phyloP scores from a whole-genome alignment of 2,113 vertebrate genomes.

The Alligator sinensis region DNA sequence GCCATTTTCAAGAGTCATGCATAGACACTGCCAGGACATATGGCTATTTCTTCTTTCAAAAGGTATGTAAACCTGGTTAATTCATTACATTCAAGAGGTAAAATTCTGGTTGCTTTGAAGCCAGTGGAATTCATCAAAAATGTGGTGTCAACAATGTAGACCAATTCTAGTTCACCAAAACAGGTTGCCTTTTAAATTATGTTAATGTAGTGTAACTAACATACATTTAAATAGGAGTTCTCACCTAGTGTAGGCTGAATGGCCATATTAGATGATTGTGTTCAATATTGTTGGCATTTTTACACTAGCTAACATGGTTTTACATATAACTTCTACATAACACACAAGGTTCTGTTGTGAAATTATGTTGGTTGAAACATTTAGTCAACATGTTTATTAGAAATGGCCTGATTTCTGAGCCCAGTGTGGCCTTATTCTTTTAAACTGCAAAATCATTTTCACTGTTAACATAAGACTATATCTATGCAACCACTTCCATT shows the following conservation, averaged over 20 bases:
- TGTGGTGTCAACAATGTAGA: neutral
- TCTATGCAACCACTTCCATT: too few species aligned
- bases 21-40: neutral
- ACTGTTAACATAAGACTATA: too few species aligned
- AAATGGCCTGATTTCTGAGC: too few species aligned
- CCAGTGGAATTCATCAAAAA: neutral
- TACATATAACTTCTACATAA: neutral
- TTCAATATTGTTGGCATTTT: neutral
- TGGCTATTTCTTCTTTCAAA: fast-evolving
- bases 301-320: neutral
- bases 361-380: too few species aligned
- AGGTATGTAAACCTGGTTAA: too few species aligned
- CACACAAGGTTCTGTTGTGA: too few species aligned
- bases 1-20: neutral
- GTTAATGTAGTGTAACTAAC: too few species aligned
- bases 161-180: neutral
- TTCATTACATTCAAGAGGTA: neutral
- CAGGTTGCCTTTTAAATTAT: neutral
- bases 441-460: too few species aligned
- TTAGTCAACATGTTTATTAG: too few species aligned
- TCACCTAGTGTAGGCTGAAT: neutral
- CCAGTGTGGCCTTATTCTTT: too few species aligned
- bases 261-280: neutral
- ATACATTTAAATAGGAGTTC: neutral
- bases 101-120: neutral